phyloP scores from a whole-genome alignment of 2,888 invertebrate genomes.

The Allophyes oxyacanthae region DNA sequence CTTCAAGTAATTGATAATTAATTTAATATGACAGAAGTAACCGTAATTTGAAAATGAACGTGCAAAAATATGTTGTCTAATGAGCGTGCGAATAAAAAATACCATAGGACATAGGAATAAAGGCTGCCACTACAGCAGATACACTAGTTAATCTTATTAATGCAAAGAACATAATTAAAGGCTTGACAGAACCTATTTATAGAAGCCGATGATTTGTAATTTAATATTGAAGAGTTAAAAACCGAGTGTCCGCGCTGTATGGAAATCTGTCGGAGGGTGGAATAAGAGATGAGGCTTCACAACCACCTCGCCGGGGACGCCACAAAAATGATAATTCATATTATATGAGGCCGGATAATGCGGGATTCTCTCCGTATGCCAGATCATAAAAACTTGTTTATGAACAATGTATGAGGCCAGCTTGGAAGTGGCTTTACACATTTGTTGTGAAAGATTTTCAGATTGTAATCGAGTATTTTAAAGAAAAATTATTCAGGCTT shows the following conservation, averaged over 20 bases:
- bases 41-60: too few relatives aligned
- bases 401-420: constrained; percentile 18
- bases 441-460: too few relatives aligned
- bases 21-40: too few relatives aligned
- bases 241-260: too few relatives aligned
- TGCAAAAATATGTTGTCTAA: too few relatives aligned
- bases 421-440: constrained; percentile 4
- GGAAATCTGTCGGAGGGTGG: constrained; percentile 39
- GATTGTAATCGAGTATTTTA: too few relatives aligned
- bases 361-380: constrained; percentile 17
- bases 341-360: constrained; percentile 26
- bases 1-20: too few relatives aligned
- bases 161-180: background rate
- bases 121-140: too few relatives aligned
- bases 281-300: constrained; percentile 40
- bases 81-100: too few relatives aligned
- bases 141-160: constrained; percentile 1
- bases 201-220: constrained; percentile 32
- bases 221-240: constrained; percentile 37
- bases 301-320: constrained; percentile 23
- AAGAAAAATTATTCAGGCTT: too few relatives aligned
- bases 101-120: too few relatives aligned
- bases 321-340: constrained; percentile 31
- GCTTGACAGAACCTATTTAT: background rate
- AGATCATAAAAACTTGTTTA: constrained; percentile 48